Evolutionary conservation across 2,888 invertebrate genomes (phyloP), one percentile per base, ranked within the genome.

Genomic region (Apamea epomidion): DNA sequence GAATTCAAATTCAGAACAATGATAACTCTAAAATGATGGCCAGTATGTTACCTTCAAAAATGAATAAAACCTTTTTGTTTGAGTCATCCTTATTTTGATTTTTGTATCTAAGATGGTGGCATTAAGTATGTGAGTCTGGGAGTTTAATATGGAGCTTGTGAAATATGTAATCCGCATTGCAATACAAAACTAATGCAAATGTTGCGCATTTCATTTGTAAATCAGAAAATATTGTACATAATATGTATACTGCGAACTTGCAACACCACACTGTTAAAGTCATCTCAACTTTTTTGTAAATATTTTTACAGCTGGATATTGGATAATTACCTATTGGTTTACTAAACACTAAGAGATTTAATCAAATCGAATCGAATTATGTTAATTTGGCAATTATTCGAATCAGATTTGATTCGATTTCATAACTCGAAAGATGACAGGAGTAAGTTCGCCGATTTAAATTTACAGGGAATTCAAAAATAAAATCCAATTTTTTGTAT

Each of bases 381-480:
- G 1, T 37, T 76, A 60, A 10, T 37, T 37, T n/a, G 21, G 21
- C 48, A 14, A 80, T 69, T 58, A 51, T 60, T 70, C 7, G 14
- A 51, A 45, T 32, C 16, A 14, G 21, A 45, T 81, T 72, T n/a
- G 4, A 74, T 82, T 82, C 58, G 71, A 62, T 70, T 45, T 62
- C 7, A 32, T 14, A 75, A 42, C 18, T 58, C 18, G 6, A n/a
- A 45, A 45, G 0, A 45, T 8, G 42, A 21, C n/a, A 64, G 29
- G 7, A 32, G 29, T 81, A 54, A 45, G n/a, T 74, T 37, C 4
- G 25, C 54, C 25, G 42, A 60, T 25, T 60, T 83, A n/a, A 71
- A 60, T 60, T 67, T 81, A 77, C 77, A 86, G 83, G 72, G 72
- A 82, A 69, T 62, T 42, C 48, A 5, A 29, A 51, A 45, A 37